phyloP scores from a whole-genome alignment of 35 echinoderm and acorn worm species.

The Holothuria glaberrima region DNA sequence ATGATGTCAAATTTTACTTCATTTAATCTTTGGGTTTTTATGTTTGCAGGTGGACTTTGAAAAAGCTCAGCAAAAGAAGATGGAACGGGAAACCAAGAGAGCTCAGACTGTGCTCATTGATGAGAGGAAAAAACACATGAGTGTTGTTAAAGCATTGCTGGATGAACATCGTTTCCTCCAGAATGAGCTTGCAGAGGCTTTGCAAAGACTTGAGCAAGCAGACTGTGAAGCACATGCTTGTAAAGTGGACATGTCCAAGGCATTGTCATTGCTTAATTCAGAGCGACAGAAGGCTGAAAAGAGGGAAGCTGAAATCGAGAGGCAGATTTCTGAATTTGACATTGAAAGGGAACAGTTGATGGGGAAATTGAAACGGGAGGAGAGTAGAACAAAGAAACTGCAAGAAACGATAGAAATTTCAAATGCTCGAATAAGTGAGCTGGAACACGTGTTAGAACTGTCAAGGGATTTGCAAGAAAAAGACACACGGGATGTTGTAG shows the following conservation, averaged over 20 bases:
- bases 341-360: slow-evolving; percentile 93
- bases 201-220: slow-evolving; percentile 73
- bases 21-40: background rate
- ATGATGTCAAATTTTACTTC: background rate
- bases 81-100: slow-evolving; percentile 93
- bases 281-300: slow-evolving; percentile 78
- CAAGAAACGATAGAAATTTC: slow-evolving; percentile 64
- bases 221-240: slow-evolving; percentile 71
- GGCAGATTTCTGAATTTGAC: slow-evolving; percentile 94
- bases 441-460: slow-evolving; percentile 58
- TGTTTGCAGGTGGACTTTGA: slow-evolving; percentile 94
- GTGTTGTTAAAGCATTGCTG: slow-evolving; percentile 83
- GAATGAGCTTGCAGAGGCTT: slow-evolving; percentile 68
- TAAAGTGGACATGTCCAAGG: slow-evolving; percentile 61
- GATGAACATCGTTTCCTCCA: slow-evolving; percentile 75
- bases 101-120: slow-evolving; percentile 77
- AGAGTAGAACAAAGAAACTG: slow-evolving; percentile 87
- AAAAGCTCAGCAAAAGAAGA: slow-evolving; percentile 97
- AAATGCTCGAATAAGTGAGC: background rate
- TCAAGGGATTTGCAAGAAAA: slow-evolving; percentile 34
- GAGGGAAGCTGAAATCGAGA: slow-evolving; percentile 96
- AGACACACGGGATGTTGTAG: slow-evolving; percentile 19
- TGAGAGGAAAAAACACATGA: slow-evolving; percentile 87
- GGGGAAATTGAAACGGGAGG: slow-evolving; percentile 86
- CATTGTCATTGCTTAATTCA: slow-evolving; percentile 21